A percentile compares a stretch with the other conserved stretches of the same genome.
phyloP scores from a whole-genome alignment of 2,113 vertebrate species.

The Ictidomys tridecemlineatus region DNA sequence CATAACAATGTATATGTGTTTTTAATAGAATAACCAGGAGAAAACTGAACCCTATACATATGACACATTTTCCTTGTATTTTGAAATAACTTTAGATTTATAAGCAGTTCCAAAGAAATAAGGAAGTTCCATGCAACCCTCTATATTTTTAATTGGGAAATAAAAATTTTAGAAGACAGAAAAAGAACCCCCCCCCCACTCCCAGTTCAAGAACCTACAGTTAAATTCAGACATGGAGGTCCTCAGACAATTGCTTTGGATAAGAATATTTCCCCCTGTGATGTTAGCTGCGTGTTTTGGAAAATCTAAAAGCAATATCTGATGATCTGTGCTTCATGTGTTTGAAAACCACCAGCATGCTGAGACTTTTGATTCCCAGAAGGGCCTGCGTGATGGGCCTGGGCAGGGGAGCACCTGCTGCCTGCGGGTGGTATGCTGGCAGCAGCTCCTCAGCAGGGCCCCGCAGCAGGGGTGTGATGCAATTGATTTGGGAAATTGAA shows the following conservation, averaged over 20 bases:
- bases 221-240: not conserved
- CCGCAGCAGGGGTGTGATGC: not conserved
- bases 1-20: not conserved
- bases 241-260: not conserved
- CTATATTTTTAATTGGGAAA: not conserved
- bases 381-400: not conserved
- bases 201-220: not conserved
- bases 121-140: not conserved
- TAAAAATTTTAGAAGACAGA: not conserved
- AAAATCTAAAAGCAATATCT: not conserved
- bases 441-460: not conserved
- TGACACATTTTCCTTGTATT: not conserved
- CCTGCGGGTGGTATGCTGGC: accelerated
- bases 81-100: not conserved
- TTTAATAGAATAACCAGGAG: not conserved
- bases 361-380: not conserved
- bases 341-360: not conserved
- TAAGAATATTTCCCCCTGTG: not conserved
- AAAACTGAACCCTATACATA: not conserved
- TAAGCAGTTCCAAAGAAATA: not conserved
- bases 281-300: not conserved
- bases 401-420: not conserved
- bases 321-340: not conserved
- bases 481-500: not conserved
- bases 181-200: too few species aligned